Percentiles rank a stretch among this genome's conserved stretches.
phyloP scores from a whole-genome alignment of 2,888 invertebrate species.

The Ariolimax columbianus region DNA sequence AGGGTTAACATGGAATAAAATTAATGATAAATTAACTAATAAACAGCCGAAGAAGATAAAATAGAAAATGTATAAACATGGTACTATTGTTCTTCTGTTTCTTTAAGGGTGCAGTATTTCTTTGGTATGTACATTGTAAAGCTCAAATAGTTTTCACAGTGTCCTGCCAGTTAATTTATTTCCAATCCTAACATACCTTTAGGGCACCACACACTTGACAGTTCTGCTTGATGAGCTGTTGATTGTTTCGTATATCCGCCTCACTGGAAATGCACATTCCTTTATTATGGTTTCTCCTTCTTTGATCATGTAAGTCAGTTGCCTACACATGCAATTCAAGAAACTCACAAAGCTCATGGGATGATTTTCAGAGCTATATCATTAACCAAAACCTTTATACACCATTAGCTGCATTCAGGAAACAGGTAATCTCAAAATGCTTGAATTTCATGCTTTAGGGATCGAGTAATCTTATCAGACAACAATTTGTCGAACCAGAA shows the following conservation, averaged over 20 bases:
- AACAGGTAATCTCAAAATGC: too few species aligned
- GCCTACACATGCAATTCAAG: too few species aligned
- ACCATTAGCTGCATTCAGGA: too few species aligned
- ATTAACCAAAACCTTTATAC: too few species aligned
- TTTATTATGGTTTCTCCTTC: neutral
- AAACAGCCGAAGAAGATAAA: neutral
- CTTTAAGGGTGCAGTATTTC: neutral
- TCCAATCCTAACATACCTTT: neutral
- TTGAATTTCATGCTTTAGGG: too few species aligned
- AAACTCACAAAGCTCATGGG: too few species aligned
- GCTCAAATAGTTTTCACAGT: neutral
- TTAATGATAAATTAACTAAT: neutral
- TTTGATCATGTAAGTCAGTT: neutral
- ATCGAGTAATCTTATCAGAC: too few species aligned
- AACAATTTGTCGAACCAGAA: too few species aligned
- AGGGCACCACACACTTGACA: neutral
- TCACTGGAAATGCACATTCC: neutral
- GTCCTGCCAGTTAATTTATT: neutral
- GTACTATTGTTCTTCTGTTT: neutral
- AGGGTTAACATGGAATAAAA: neutral
- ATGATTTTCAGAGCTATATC: too few species aligned
- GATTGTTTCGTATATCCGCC: neutral
- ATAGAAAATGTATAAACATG: neutral
- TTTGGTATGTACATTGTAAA: neutral
- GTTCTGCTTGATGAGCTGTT: neutral